Base-by-base conservation (phyloP, 2,888 invertebrate species). In the Hololepta plana region DNA sequence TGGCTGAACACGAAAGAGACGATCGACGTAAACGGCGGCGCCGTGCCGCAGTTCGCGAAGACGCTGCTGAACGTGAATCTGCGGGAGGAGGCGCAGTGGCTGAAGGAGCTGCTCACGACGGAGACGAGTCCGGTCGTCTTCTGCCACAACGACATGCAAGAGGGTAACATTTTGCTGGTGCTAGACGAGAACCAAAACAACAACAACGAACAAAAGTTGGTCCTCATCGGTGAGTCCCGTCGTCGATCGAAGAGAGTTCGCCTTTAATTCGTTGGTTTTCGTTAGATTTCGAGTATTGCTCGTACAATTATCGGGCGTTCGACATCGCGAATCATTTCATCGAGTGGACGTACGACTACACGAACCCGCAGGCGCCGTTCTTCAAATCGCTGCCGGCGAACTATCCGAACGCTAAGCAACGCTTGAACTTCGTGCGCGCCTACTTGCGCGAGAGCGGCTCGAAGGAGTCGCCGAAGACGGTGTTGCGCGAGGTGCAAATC, bases 61-160 rank as follows among this genome's bases (percentile, higher is more conserved):
- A 25, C 34, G 3, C 29, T 47, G 9, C 33, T 36, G 4, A 38
- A 37, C 10, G 31, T 45, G 1, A 67, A 80, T 43, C 64, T 76
- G 27, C 62, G 64, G 3, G 58, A 62, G 16, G 84, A 85, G 49
- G 53, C 71, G 1, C 59, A 63, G 8, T 82, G 79, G 79, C 44
- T 85, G 16, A 72, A 64, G 55, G 62, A 64, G 33, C 60, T 62
- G 27, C 46, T 72, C 4, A 60, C 64, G 0, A 47, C 55, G 0
- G 60, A 67, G 1, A 58, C 64, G 1, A 82, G 80, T 20, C 82
- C 87, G 0, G 87, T 91, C 0, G 75, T 85, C 0, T 93, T 93
- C 55, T 88, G 87, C 39, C 93, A 93, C 51, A 93, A 93, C 49
- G 93, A 93, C 46, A 62, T 91, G 59, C 91, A 93, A 50, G 90